Evolutionary conservation across 2,113 vertebrate species (phyloP).

Genomic region (Tympanuchus pallidicinctus): DNA sequence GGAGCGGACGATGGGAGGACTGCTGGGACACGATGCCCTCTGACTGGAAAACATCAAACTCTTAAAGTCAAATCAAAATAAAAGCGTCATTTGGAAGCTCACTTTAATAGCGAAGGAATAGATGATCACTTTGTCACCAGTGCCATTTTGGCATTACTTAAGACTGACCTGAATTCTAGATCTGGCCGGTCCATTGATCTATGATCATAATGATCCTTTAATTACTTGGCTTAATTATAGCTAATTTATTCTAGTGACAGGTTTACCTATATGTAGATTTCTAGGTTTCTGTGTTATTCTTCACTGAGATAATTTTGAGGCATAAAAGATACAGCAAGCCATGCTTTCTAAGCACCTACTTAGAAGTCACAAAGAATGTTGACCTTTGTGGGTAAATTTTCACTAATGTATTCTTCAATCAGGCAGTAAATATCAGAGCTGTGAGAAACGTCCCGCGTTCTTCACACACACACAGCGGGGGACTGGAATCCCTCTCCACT

Average conservation of each 20-base stretch:
- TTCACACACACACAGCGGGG: background rate
- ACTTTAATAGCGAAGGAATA: background rate
- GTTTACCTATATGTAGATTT: background rate
- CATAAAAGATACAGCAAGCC: background rate
- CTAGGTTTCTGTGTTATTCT: background rate
- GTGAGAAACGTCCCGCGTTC: background rate
- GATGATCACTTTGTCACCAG: background rate
- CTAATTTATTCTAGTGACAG: conserved; percentile 2
- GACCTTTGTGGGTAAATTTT: background rate
- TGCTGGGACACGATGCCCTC: background rate
- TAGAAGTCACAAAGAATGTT: background rate
- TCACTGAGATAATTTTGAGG: background rate
- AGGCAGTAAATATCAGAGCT: background rate
- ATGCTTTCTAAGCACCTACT: background rate
- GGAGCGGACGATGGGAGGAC: background rate
- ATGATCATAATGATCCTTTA: background rate
- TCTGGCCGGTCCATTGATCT: conserved; percentile 9
- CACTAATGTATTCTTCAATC: background rate
- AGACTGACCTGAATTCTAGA: conserved; percentile 38
- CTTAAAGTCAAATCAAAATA: background rate
- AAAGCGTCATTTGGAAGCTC: background rate
- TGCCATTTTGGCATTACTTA: conserved; percentile 14
- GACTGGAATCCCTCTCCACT: conserved; percentile 7
- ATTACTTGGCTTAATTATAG: conserved; percentile 34
- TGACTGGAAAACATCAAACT: background rate